Evolutionary conservation across 2,113 vertebrate species (phyloP), one percentile per base, ranked within the genome.

Genomic region (Numenius arquata): DNA sequence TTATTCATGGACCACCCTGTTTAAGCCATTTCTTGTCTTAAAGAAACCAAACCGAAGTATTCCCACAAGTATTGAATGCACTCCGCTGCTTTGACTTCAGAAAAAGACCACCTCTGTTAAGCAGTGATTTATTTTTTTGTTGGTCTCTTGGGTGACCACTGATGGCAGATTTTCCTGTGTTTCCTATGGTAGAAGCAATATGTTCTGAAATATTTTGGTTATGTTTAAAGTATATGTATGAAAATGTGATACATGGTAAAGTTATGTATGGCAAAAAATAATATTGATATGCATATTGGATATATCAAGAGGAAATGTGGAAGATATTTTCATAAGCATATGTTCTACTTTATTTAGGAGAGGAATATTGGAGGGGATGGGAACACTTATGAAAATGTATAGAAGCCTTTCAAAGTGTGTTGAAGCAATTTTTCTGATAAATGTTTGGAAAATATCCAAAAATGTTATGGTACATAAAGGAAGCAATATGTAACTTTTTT

Each of bases 1-100:
- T 92, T 95, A 96, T 96, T 97, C 82, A 95, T 67, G 63, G 92
- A 96, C 95, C 93, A 96, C 92, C 76, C 92, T 89, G 90, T 43
- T 90, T 61, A 88, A 95, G 34, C 30, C 27, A 87, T 96, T 94
- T 93, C 52, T 95, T 92, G 15, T 86, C 85, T 86, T 92, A 84
- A 92, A 53, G 67, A 95, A 96, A 94, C 34, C 32, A 95, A 95
- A 86, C 63, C 48, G n/a, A 88, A 13, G 2, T 87, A 93, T 86
- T 92, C 92, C 79, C 93, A 77, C 55, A 77, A 88, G 90, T 90
- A 84, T 56, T 82, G 80, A 96, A 61, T 87, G 20, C n/a, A 88
- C 0, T 22, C 36, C 43, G 21, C 52, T 92, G 47, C 73, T 94
- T 58, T 88, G 76, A 81, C 65, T 95, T 86, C 56, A 90, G 56